These are phyloP conservation scores for Elgaria multicarinata DNA, from an alignment of 2,113 vertebrate species.

Conservation along the genomic window DNA sequence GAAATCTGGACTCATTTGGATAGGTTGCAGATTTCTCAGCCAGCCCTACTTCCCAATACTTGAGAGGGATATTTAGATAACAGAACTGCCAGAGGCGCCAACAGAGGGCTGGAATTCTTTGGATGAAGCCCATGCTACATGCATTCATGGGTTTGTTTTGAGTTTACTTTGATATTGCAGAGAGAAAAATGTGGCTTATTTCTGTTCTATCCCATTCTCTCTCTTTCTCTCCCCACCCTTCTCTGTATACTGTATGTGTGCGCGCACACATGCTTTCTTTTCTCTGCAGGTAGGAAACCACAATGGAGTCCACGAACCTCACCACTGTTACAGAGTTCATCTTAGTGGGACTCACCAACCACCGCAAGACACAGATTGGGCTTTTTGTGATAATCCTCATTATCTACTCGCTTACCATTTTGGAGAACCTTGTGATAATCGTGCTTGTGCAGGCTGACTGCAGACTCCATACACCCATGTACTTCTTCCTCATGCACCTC, in stretches of 20 bases:
- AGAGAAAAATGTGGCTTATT: too few species aligned
- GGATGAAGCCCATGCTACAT: too few species aligned
- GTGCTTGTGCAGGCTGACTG: background rate
- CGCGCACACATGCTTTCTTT: too few species aligned
- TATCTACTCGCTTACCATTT: background rate
- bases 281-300: background rate
- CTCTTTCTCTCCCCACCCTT: too few species aligned
- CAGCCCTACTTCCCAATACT: too few species aligned
- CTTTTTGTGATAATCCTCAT: slow-evolving; percentile 5
- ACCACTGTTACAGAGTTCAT: slow-evolving; percentile 1
- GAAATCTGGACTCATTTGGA: background rate
- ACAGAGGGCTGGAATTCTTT: too few species aligned
- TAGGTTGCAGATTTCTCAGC: too few species aligned
- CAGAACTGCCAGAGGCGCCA: too few species aligned
- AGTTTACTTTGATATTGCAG: too few species aligned
- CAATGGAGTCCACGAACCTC: background rate
- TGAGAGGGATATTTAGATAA: too few species aligned
- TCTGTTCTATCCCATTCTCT: background rate
- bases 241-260: too few species aligned
- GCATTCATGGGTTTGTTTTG: too few species aligned
- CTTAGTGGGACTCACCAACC: background rate
- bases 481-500: slow-evolving; percentile 21
- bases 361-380: background rate
- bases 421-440: background rate
- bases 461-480: slow-evolving; percentile 14